Evolutionary conservation across 2,888 invertebrate genomes (phyloP).

Genomic region (Latrodectus elegans): DNA sequence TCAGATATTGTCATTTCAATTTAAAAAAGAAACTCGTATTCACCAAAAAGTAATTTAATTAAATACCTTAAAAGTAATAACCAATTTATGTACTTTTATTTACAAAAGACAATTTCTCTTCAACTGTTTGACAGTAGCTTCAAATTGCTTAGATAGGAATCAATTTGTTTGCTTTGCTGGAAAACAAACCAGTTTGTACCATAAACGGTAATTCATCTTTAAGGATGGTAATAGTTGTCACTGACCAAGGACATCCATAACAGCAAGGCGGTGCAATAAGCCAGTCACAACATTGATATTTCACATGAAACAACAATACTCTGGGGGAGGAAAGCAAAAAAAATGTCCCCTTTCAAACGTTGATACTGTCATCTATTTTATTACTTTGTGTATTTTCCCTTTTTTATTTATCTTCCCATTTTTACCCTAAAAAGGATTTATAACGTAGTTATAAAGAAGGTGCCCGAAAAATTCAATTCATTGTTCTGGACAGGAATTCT

Average conservation of each 20-base stretch:
- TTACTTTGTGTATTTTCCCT: slow-evolving; percentile 10
- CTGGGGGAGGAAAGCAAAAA: neutral
- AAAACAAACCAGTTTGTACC: slow-evolving; percentile 2
- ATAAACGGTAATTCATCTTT: slow-evolving; percentile 46
- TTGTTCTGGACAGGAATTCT: slow-evolving; percentile 18
- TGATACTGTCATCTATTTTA: slow-evolving; percentile 35
- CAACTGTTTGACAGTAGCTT: too few species aligned
- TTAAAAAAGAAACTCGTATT: too few species aligned
- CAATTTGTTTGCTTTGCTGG: too few species aligned
- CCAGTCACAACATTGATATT: slow-evolving; percentile 18
- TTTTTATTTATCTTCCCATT: slow-evolving; percentile 6
- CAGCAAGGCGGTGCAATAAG: slow-evolving; percentile 27
- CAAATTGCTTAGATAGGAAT: too few species aligned
- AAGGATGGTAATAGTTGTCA: slow-evolving; percentile 38
- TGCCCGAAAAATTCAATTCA: slow-evolving; percentile 23
- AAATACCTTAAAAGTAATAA: too few species aligned
- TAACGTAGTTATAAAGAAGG: slow-evolving; percentile 22
- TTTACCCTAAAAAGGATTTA: neutral
- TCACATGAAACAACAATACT: slow-evolving; percentile 21
- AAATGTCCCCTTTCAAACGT: neutral
- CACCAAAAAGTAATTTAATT: too few species aligned
- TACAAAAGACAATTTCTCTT: too few species aligned
- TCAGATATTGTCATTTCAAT: too few species aligned
- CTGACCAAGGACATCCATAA: slow-evolving; percentile 32
- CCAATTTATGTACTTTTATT: too few species aligned